A percentile compares a stretch with the other conserved stretches of the same genome.
Conservation (phyloP, 2,113 vertebrate genomes). For the Cyanoderma ruficeps region DNA sequence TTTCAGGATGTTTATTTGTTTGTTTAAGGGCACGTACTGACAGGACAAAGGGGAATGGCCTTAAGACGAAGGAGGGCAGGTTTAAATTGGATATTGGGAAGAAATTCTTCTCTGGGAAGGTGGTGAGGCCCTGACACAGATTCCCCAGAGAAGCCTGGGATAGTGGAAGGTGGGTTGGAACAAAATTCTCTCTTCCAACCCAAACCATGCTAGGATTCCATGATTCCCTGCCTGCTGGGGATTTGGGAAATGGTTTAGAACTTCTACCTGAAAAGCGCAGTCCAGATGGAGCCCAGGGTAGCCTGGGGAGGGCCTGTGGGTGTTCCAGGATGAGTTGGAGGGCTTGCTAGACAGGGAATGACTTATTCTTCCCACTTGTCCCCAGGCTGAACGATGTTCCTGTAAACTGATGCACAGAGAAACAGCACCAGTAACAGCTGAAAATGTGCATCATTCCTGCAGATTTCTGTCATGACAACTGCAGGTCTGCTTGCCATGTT, state of each 20-base stretch:
- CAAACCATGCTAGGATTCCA: neutral
- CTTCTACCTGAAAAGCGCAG: conserved; percentile 5
- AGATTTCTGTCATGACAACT: neutral
- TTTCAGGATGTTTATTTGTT: neutral
- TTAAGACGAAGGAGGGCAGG: neutral
- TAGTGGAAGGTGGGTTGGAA: neutral
- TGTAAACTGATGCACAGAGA: neutral
- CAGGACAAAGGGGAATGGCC: neutral
- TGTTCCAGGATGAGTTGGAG: conserved; percentile 9
- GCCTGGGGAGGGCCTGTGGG: neutral
- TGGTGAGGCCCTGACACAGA: neutral
- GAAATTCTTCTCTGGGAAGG: neutral
- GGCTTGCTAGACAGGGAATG: conserved; percentile 5
- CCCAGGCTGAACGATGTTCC: neutral
- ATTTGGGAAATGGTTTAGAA: neutral
- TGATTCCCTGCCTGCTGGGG: neutral
- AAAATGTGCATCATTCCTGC: neutral
- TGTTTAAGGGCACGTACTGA: neutral
- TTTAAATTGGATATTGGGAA: neutral
- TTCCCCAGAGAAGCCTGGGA: rapidly evolving
- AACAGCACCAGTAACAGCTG: neutral
- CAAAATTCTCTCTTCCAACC: neutral
- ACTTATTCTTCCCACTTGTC: conserved; percentile 1
- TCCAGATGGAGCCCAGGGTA: neutral
- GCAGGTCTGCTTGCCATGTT: neutral